Evolutionary conservation across 2,797 vertebrate species (phyloP).

Genomic region (Rhincodon typus): DNA sequence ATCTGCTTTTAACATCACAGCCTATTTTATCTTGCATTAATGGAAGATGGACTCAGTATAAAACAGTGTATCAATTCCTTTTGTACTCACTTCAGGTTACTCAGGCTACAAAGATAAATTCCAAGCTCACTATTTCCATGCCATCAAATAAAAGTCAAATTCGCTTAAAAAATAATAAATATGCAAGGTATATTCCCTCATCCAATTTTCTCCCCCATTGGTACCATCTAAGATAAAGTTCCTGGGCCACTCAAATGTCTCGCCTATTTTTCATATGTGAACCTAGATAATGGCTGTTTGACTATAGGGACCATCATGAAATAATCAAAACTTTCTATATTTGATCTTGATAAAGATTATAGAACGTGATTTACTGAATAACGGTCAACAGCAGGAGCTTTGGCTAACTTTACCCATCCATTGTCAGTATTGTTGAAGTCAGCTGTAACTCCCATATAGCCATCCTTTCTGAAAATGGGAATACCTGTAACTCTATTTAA

Average conservation of each 20-base stretch:
- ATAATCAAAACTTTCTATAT: background rate
- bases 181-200: background rate
- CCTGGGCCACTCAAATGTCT: background rate
- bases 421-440: background rate
- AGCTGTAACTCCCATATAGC: no score
- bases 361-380: background rate
- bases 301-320: background rate
- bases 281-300: background rate
- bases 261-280: background rate
- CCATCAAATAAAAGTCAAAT: background rate
- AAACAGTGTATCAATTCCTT: background rate
- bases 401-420: no score
- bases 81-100: background rate
- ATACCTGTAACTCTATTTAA: background rate
- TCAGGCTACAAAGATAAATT: background rate
- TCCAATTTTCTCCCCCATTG: background rate
- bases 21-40: background rate
- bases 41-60: background rate
- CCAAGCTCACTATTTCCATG: background rate
- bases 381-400: background rate
- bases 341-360: background rate
- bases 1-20: background rate
- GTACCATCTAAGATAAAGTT: background rate
- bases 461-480: background rate
- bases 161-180: background rate